phyloP scores from a whole-genome alignment of 1,140 invertebrate species.

The Tetramorium parvispinum region DNA sequence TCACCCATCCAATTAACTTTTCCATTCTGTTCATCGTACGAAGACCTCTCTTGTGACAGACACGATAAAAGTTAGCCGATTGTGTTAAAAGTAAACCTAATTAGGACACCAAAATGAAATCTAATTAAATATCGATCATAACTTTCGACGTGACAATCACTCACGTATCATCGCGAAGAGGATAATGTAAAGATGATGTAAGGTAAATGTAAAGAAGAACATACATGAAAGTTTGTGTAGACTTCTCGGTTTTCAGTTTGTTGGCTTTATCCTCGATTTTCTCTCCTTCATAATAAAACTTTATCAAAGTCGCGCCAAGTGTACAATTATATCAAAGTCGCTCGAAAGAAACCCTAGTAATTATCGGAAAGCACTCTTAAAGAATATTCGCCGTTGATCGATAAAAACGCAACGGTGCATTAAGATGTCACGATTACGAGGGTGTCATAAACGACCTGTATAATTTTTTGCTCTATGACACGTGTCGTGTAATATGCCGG shows the following conservation, averaged over 20 bases:
- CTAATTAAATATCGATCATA: slow-evolving; percentile 28
- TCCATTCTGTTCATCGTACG: not conserved
- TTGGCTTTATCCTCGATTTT: not conserved
- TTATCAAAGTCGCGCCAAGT: not conserved
- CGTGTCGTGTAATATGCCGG: not conserved
- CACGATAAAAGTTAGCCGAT: slow-evolving; percentile 5
- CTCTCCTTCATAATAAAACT: not conserved
- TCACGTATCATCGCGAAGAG: not conserved
- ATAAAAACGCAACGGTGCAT: not conserved
- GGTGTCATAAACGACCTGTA: not conserved
- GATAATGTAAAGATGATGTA: not conserved
- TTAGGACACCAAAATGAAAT: slow-evolving; percentile 7
- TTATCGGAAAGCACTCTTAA: not conserved
- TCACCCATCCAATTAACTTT: slow-evolving; percentile 14
- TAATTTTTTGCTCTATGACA: not conserved
- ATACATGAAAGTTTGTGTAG: not conserved
- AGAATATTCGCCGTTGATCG: slow-evolving; percentile 14
- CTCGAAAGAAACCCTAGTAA: not conserved
- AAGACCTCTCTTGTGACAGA: not conserved
- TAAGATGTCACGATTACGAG: not conserved
- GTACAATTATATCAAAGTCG: slow-evolving; percentile 11
- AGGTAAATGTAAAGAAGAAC: not conserved
- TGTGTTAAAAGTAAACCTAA: slow-evolving; percentile 10
- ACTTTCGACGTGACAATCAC: not conserved
- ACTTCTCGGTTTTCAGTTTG: not conserved